Conservation (phyloP, 1,140 invertebrate genomes). For the Macrobrachium nipponense region DNA sequence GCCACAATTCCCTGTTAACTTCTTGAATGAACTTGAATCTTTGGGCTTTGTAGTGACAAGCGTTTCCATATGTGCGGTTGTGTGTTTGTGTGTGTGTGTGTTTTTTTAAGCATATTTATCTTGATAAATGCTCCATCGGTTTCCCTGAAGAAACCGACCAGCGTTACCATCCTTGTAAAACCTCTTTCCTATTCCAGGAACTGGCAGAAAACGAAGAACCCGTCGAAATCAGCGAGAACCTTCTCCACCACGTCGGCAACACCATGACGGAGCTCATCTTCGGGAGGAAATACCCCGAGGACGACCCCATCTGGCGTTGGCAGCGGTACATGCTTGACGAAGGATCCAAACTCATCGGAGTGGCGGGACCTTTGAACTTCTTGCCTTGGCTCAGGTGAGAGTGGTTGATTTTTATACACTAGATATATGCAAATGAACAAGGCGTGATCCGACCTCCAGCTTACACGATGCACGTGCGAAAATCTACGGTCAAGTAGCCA, state of each 20-base stretch:
- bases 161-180: background rate
- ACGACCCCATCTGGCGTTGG: conserved; percentile 81
- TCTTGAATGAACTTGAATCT: too few relatives aligned
- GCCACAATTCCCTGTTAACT: too few relatives aligned
- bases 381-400: conserved; percentile 82
- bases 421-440: background rate
- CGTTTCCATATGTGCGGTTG: too few relatives aligned
- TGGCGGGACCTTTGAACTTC: conserved; percentile 85
- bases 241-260: conserved; percentile 75
- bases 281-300: conserved; percentile 76
- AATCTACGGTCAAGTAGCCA: too few relatives aligned
- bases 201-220: background rate
- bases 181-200: background rate
- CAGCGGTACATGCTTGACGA: conserved; percentile 81
- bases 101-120: too few relatives aligned
- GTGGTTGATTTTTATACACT: background rate
- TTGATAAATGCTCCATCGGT: background rate
- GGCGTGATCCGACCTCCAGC: too few relatives aligned
- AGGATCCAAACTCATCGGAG: conserved; percentile 81
- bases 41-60: too few relatives aligned
- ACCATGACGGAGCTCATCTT: conserved; percentile 82
- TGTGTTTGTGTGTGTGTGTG: too few relatives aligned
- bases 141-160: background rate
- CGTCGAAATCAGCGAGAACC: conserved; percentile 6
- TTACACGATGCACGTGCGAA: too few relatives aligned